phyloP scores from a whole-genome alignment of 2,888 invertebrate genomes.

The Trichogramma dendrolimi region DNA sequence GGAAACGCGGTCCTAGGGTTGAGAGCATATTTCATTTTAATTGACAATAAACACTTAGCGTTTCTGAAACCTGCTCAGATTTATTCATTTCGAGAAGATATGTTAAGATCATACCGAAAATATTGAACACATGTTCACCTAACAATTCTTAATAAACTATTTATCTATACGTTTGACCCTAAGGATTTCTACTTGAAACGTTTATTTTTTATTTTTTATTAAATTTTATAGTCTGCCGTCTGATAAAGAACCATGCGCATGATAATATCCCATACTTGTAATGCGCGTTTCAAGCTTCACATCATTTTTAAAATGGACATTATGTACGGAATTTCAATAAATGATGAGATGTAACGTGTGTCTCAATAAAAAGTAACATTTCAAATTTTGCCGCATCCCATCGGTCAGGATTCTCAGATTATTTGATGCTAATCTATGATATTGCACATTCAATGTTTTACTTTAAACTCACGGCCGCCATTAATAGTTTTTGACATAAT shows the following conservation, averaged over 20 bases:
- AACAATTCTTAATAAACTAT: conserved; percentile 35
- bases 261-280: too few species aligned
- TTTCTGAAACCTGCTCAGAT: conserved; percentile 49
- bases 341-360: too few species aligned
- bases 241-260: background rate
- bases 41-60: conserved; percentile 46
- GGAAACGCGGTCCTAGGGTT: conserved; percentile 39
- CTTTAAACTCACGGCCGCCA: too few species aligned
- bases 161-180: conserved; percentile 25
- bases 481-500: too few species aligned
- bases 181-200: conserved; percentile 36
- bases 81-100: conserved; percentile 37
- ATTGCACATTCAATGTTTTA: too few species aligned
- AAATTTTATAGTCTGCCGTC: conserved; percentile 18
- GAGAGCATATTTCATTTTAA: conserved; percentile 41
- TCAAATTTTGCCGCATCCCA: too few species aligned
- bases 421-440: too few species aligned
- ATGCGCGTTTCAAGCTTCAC: too few species aligned
- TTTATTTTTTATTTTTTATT: conserved; percentile 32
- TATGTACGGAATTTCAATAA: too few species aligned
- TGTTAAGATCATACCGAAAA: conserved; percentile 45
- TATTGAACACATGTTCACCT: conserved; percentile 36
- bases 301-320: too few species aligned
- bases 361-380: too few species aligned
- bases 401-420: too few species aligned